Evolutionary conservation across 2,888 invertebrate species (phyloP), one percentile per base, ranked within the genome.

Genomic region (Melanotus villosus): DNA sequence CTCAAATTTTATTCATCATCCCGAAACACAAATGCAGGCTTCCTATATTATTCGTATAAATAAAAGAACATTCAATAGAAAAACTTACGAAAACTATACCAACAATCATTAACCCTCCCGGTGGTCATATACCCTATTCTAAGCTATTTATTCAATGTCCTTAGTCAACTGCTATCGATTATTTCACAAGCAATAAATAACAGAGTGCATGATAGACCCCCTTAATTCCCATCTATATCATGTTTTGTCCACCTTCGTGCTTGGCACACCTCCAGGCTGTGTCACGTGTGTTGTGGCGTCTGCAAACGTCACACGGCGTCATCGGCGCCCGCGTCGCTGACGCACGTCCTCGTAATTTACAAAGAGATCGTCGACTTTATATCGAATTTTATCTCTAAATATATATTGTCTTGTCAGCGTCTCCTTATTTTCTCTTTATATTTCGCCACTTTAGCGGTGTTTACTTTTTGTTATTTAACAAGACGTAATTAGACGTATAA

Each of bases 231-330:
- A 21, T 45, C n/a, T 14, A 19, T 16, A 12, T n/a, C 26, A 26
- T 7, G 45, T 3, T 7, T 19, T 19, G 59, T 43, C 32, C 38
- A 45, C 19, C 59, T 43, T 59, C 32, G 41, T 45, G 45, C 26
- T 12, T 59, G 59, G 59, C 59, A 57, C 18, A 38, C 21, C 26
- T 59, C 63, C 62, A 41, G 21, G 23, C 23, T 7, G 23, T 50
- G 68, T 75, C 73, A 73, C 71, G 73, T 75, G 70, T 58, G 50
- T 56, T 67, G 45, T 62, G 73, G 60, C 70, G 68, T 57, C 59
- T 67, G 60, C 41, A 67, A 68, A 73, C 75, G 74, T 74, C 75
- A 75, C 66, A 58, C 2, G 34, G 21, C 68, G 71, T 71, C 71
- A 71, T 62, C 45, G 47, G 43, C 65, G 45, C 47, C 65, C 56